Evolutionary conservation across 2,113 vertebrate genomes (phyloP).

Genomic region (Callospermophilus lateralis): DNA sequence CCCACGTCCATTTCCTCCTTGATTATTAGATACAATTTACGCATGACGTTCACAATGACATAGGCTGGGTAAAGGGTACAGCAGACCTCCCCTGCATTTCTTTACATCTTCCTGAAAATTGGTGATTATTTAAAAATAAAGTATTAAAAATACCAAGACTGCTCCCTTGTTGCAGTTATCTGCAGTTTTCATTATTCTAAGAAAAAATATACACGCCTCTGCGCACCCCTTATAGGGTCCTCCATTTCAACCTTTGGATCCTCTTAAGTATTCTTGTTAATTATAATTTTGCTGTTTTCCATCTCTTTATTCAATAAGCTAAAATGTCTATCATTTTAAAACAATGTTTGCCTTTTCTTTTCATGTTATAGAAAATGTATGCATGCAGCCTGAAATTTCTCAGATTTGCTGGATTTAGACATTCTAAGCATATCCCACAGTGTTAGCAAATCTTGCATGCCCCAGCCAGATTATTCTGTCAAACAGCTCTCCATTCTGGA

Average conservation of each 20-base stretch:
- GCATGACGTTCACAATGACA: background rate
- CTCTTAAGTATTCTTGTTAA: background rate
- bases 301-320: background rate
- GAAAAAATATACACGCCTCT: background rate
- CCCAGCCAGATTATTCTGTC: background rate
- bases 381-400: background rate
- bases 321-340: background rate
- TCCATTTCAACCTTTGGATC: background rate
- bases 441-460: background rate
- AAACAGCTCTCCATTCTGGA: background rate
- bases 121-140: conserved; percentile 18
- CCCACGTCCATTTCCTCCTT: background rate
- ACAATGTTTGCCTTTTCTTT: background rate
- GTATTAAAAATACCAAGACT: background rate
- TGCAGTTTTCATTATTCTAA: background rate
- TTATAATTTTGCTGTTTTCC: background rate
- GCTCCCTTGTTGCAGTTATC: background rate
- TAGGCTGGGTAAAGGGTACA: background rate
- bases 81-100: background rate
- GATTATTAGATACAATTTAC: background rate
- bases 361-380: background rate
- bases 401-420: background rate
- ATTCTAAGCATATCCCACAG: background rate
- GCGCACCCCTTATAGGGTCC: background rate
- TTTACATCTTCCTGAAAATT: background rate